Conservation (phyloP, 2,797 vertebrate genomes). For the Staurois parvus region DNA sequence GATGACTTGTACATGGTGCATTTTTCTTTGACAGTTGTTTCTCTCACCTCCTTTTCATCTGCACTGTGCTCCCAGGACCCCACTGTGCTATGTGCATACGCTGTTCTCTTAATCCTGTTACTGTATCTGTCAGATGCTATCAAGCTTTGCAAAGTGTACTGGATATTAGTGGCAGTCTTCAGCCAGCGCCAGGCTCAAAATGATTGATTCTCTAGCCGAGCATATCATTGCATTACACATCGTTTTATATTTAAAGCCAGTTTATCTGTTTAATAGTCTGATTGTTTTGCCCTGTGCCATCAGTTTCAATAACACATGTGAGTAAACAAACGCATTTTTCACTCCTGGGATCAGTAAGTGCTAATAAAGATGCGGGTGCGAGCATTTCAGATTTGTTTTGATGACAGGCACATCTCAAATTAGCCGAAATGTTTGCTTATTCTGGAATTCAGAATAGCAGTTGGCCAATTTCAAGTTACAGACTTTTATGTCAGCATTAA, state of each 20-base stretch:
- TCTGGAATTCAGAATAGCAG: slow-evolving; percentile 40
- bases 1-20: slow-evolving; percentile 1
- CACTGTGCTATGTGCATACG: slow-evolving; percentile 29
- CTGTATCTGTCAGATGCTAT: slow-evolving; percentile 50
- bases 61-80: not conserved
- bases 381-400: slow-evolving; percentile 69
- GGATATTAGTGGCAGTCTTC: slow-evolving; percentile 47
- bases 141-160: slow-evolving; percentile 35
- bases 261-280: slow-evolving; percentile 62
- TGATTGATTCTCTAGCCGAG: slow-evolving; percentile 49
- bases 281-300: slow-evolving; percentile 60
- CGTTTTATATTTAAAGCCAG: slow-evolving; percentile 60
- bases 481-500: not conserved
- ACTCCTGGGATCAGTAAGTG: slow-evolving; percentile 72
- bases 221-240: slow-evolving; percentile 39
- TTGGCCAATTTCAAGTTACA: slow-evolving; percentile 17
- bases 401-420: slow-evolving; percentile 64
- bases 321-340: slow-evolving; percentile 77
- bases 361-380: slow-evolving; percentile 74
- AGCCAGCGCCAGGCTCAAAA: slow-evolving; percentile 37
- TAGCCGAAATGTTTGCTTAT: slow-evolving; percentile 53
- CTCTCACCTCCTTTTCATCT: slow-evolving; percentile 40
- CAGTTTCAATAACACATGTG: slow-evolving; percentile 64
- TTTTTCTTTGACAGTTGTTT: slow-evolving; percentile 33
- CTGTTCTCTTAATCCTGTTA: slow-evolving; percentile 46